phyloP scores from a whole-genome alignment of 1,140 invertebrate species.

The Drosophila suzukii region DNA sequence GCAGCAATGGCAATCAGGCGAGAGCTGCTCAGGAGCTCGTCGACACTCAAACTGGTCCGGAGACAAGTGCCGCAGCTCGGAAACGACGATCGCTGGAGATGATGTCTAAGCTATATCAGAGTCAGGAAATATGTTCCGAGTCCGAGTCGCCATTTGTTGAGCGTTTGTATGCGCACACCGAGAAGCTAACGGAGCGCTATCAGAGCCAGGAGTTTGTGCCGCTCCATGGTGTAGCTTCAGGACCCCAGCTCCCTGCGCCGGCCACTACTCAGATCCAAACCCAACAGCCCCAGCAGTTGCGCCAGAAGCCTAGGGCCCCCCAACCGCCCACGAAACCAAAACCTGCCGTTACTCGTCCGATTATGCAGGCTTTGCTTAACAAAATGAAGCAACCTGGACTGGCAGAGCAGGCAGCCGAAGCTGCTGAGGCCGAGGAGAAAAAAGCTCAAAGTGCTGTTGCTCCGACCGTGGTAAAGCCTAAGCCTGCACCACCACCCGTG shows the following conservation, averaged over 20 bases:
- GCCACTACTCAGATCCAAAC: slow-evolving; percentile 66
- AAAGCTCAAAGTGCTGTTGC: slow-evolving; percentile 13
- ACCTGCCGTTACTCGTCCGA: slow-evolving; percentile 72
- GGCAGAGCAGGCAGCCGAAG: slow-evolving; percentile 71
- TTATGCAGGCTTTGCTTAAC: slow-evolving; percentile 79
- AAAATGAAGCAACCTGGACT: slow-evolving; percentile 78
- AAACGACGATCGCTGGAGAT: slow-evolving; percentile 79
- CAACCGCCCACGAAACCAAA: slow-evolving; percentile 77
- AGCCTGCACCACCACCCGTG: slow-evolving; percentile 62
- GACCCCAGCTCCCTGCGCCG: slow-evolving; percentile 5
- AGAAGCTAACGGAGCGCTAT: slow-evolving; percentile 87
- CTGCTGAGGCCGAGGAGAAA: slow-evolving; percentile 62
- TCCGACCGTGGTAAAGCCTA: slow-evolving; percentile 31
- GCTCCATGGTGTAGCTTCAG: slow-evolving; percentile 39
- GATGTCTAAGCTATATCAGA: slow-evolving; percentile 86
- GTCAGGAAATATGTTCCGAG: slow-evolving; percentile 85
- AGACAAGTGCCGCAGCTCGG: slow-evolving; percentile 71
- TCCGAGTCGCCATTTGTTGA: slow-evolving; percentile 80
- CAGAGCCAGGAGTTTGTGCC: slow-evolving; percentile 87
- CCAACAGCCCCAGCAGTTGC: slow-evolving; percentile 60
- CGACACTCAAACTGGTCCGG: slow-evolving; percentile 39
- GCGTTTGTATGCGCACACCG: slow-evolving; percentile 86
- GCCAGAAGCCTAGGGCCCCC: slow-evolving; percentile 66
- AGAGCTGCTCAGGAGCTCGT: slow-evolving; percentile 41
- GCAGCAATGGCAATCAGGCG: slow-evolving; percentile 74